Evolutionary conservation across 2,797 vertebrate genomes (phyloP).

Genomic region (Zalophus californianus): DNA sequence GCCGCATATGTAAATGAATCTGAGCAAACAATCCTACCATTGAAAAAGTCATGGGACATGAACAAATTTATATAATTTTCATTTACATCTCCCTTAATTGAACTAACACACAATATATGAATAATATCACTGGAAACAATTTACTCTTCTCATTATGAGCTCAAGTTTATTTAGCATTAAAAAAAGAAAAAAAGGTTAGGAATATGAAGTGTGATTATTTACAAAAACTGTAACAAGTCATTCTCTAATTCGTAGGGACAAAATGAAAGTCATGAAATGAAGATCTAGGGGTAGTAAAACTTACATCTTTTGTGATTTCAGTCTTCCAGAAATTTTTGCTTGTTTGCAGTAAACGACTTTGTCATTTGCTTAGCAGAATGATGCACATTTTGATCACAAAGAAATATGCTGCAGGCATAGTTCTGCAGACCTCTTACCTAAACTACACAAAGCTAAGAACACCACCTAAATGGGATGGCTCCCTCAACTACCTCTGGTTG

Average conservation of each 20-base stretch:
- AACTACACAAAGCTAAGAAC: background rate
- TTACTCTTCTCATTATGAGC: conserved; percentile 9
- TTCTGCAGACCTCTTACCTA: background rate
- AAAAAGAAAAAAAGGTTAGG: background rate
- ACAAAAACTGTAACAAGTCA: background rate
- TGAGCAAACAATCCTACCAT: background rate
- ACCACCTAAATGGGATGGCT: background rate
- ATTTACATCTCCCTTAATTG: background rate
- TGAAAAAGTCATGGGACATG: background rate
- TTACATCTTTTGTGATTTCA: conserved; percentile 66
- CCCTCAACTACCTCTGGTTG: conserved; percentile 32
- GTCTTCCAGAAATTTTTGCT: conserved; percentile 76
- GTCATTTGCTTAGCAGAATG: conserved; percentile 76
- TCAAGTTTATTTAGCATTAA: background rate
- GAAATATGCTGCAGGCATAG: background rate
- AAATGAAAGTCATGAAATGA: conserved; percentile 74
- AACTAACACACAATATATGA: background rate
- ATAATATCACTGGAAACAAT: background rate
- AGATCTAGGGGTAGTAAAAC: conserved; percentile 62
- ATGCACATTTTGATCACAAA: background rate
- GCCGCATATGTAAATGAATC: background rate
- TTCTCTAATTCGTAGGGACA: conserved; percentile 53
- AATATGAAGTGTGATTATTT: background rate
- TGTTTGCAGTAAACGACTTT: conserved; percentile 77
- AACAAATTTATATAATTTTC: background rate